A percentile compares a stretch with the other conserved stretches of the same genome.
Conservation (phyloP, 2,888 invertebrate genomes). For the Cephalotes varians region DNA sequence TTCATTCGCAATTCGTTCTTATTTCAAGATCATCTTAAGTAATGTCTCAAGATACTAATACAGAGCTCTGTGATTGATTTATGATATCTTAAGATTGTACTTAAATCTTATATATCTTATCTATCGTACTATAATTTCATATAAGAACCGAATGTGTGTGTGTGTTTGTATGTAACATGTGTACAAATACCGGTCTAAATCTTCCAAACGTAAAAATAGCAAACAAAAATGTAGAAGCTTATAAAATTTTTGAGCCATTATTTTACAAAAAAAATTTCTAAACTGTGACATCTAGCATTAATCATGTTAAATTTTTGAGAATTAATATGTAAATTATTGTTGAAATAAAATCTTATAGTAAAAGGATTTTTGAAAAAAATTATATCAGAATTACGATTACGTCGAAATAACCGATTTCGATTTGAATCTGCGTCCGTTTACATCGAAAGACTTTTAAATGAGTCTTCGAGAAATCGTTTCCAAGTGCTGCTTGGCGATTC, state of each 20-base stretch:
- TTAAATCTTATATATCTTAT: no score
- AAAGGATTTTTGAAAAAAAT: neutral
- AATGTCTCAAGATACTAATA: no score
- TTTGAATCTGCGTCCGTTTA: conserved; percentile 25
- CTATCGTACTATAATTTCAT: no score
- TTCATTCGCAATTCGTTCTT: no score
- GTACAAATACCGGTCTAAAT: no score
- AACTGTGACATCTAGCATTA: neutral
- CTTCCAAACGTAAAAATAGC: neutral
- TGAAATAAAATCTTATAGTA: neutral
- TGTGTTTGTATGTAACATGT: no score
- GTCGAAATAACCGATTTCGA: conserved; percentile 16
- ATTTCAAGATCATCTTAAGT: no score
- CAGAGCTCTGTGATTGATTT: no score
- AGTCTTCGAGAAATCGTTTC: conserved; percentile 17
- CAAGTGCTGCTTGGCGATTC: conserved; percentile 39
- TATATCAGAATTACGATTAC: neutral
- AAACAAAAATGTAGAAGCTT: neutral
- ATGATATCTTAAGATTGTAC: no score
- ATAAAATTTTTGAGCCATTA: neutral
- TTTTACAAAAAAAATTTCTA: neutral
- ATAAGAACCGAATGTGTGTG: no score
- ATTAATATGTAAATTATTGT: conserved; percentile 5
- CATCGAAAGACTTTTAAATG: conserved; percentile 13
- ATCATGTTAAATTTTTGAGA: neutral